A percentile compares a stretch with the other conserved stretches of the same genome.
Conservation (phyloP, 2,113 vertebrate species). For the Hyperoodon ampullatus region DNA sequence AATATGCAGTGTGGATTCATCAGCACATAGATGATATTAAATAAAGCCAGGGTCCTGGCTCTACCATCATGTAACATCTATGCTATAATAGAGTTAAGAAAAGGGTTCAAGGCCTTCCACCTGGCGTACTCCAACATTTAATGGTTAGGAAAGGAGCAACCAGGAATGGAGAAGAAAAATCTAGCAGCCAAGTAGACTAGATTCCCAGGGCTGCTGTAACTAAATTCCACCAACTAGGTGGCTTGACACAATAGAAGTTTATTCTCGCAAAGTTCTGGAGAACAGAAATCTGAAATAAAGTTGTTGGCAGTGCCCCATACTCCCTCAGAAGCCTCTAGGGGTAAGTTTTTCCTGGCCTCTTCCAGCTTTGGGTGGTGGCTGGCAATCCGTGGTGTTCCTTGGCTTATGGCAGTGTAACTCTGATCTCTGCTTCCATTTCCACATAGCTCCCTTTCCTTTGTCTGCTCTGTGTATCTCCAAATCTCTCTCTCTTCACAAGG, state of each 20-base stretch:
- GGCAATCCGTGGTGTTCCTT: not conserved
- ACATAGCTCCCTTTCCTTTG: fast-evolving
- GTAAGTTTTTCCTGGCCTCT: not conserved
- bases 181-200: not conserved
- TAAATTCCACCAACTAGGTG: too few species aligned
- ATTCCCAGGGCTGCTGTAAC: not conserved
- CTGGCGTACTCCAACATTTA: not conserved
- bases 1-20: not conserved
- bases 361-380: not conserved
- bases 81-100: not conserved
- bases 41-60: not conserved
- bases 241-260: not conserved
- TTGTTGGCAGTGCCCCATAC: fast-evolving
- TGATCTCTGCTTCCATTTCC: not conserved
- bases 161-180: not conserved
- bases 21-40: too few species aligned
- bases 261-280: not conserved
- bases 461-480: not conserved
- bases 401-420: not conserved
- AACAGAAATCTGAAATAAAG: not conserved
- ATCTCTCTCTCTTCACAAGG: not conserved
- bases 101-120: not conserved
- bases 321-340: not conserved
- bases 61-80: not conserved
- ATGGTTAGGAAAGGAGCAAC: not conserved